Conservation (phyloP, 1,140 invertebrate species). For the Drosophila ironensis region DNA sequence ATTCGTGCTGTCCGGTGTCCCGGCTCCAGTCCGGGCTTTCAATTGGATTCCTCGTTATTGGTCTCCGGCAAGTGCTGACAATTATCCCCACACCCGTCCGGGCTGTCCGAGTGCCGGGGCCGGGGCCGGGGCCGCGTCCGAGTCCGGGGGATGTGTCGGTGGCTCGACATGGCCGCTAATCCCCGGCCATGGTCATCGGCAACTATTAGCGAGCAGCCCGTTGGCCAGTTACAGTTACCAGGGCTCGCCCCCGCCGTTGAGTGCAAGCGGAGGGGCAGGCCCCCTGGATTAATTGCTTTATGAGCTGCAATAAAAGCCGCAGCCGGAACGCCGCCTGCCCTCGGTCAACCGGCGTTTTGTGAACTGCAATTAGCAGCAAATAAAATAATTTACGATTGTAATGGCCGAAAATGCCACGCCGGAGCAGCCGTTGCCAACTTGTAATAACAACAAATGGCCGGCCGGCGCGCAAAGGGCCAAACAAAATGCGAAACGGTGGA, state of each 20-base stretch:
- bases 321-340: background rate
- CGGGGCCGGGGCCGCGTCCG: too few relatives aligned
- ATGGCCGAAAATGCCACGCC: slow-evolving; percentile 50
- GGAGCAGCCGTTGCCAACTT: slow-evolving; percentile 35
- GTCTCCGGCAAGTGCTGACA: slow-evolving; percentile 54
- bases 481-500: background rate
- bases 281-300: slow-evolving; percentile 71
- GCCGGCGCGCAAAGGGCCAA: background rate
- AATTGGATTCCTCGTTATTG: slow-evolving; percentile 55
- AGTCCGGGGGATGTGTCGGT: slow-evolving; percentile 14
- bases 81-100: slow-evolving; percentile 11
- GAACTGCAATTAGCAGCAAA: slow-evolving; percentile 80
- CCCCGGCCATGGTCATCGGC: slow-evolving; percentile 50
- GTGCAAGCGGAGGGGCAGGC: too few relatives aligned
- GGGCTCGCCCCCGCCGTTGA: too few relatives aligned
- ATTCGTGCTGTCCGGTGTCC: slow-evolving; percentile 23
- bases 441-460: slow-evolving; percentile 65
- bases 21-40: slow-evolving; percentile 39
- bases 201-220: slow-evolving; percentile 58
- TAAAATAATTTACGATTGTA: slow-evolving; percentile 80
- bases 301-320: slow-evolving; percentile 71
- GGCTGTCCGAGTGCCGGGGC: too few relatives aligned
- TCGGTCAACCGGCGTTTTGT: slow-evolving; percentile 49
- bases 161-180: slow-evolving; percentile 49
- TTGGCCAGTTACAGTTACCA: slow-evolving; percentile 33